phyloP scores from a whole-genome alignment of 2,113 vertebrate genomes.

The Peromyscus polionotus region DNA sequence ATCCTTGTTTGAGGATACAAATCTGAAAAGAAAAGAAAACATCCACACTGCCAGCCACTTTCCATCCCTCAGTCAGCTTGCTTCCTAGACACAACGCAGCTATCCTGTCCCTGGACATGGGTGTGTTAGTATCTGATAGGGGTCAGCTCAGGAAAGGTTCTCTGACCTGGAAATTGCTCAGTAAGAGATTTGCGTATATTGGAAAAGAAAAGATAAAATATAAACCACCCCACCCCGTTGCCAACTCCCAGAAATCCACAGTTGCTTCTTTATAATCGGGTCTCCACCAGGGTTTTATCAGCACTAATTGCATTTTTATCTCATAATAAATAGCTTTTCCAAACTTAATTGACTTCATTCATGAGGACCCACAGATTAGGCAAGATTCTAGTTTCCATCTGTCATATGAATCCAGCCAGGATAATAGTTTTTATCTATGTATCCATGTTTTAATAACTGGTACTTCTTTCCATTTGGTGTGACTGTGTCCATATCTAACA shows the following conservation, averaged over 20 bases:
- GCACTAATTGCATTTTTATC: constrained; percentile 86
- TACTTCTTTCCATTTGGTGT: constrained; percentile 40
- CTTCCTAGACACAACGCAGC: constrained; percentile 41
- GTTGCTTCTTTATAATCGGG: constrained; percentile 73
- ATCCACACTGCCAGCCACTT: constrained; percentile 19
- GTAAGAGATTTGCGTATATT: constrained; percentile 48
- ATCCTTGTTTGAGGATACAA: constrained; percentile 39
- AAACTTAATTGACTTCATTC: constrained; percentile 86
- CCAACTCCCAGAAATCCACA: constrained; percentile 76
- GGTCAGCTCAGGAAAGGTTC: neutral
- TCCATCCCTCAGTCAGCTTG: constrained; percentile 67
- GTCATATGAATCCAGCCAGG: constrained; percentile 72
- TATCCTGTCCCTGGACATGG: neutral
- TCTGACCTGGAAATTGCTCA: constrained; percentile 32
- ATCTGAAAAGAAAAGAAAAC: neutral
- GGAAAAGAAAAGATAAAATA: constrained; percentile 61
- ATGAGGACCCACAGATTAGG: constrained; percentile 80
- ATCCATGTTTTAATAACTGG: constrained; percentile 51
- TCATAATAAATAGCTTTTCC: constrained; percentile 86
- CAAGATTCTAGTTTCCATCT: constrained; percentile 82
- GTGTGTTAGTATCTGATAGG: constrained; percentile 49
- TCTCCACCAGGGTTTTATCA: constrained; percentile 82
- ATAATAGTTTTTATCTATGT: constrained; percentile 56
- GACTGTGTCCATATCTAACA: constrained; percentile 19
- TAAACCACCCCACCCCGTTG: constrained; percentile 7